phyloP scores from a whole-genome alignment of 2,888 invertebrate species.

The Automeris io region DNA sequence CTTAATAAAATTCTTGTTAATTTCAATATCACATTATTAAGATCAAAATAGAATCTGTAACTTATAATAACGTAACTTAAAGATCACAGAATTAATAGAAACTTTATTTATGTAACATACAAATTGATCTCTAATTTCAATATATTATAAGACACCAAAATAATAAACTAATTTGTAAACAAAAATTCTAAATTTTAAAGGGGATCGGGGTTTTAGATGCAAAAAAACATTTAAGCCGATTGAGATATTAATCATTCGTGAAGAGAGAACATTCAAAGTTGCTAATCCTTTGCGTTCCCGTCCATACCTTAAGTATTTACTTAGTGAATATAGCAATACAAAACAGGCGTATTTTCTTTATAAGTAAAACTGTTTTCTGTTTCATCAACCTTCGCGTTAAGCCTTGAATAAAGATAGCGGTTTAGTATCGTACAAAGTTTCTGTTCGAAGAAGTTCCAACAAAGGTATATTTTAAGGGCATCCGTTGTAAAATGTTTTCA shows the following conservation, averaged over 20 bases:
- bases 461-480: neutral
- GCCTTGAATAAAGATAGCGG: neutral
- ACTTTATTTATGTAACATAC: neutral
- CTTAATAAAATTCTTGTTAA: constrained; percentile 8
- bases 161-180: neutral
- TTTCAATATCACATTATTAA: constrained; percentile 8
- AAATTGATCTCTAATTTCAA: neutral
- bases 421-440: constrained; percentile 1
- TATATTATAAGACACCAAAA: neutral
- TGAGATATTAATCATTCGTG: neutral
- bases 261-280: neutral
- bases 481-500: neutral
- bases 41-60: constrained; percentile 2
- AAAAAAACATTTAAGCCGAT: neutral
- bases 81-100: constrained; percentile 4
- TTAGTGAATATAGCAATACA: neutral
- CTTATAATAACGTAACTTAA: neutral
- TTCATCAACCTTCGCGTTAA: neutral
- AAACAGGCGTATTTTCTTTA: neutral
- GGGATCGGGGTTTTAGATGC: neutral
- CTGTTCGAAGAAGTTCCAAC: neutral
- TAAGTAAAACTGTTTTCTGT: neutral
- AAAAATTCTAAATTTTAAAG: neutral
- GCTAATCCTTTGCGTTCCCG: too few species aligned
- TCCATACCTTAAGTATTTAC: neutral